phyloP scores from a whole-genome alignment of 2,113 vertebrate genomes.

The Myxocyprinus asiaticus region DNA sequence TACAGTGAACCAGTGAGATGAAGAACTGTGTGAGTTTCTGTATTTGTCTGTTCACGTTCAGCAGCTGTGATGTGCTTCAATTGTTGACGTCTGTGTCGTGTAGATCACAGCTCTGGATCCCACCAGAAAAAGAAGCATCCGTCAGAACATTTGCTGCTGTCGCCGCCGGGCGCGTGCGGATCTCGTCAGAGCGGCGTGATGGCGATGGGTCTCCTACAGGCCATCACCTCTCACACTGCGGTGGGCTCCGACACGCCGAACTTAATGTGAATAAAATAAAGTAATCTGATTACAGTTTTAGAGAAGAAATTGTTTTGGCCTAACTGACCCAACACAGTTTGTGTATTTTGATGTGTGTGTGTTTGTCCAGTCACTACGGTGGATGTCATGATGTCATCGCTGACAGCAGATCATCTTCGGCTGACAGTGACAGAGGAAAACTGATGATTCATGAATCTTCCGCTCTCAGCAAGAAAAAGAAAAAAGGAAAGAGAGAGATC shows the following conservation, averaged over 20 bases:
- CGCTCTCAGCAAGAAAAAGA: slow-evolving; percentile 93
- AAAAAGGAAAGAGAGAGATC: slow-evolving; percentile 92
- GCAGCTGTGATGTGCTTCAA: background rate
- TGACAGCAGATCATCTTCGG: slow-evolving; percentile 85
- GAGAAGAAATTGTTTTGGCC: too few relatives aligned
- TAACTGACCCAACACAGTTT: too few relatives aligned
- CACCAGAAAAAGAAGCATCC: slow-evolving; percentile 48
- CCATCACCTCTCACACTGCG: slow-evolving; percentile 86
- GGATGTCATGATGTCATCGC: slow-evolving; percentile 66
- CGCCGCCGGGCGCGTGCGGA: slow-evolving; percentile 8
- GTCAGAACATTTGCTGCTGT: slow-evolving; percentile 34
- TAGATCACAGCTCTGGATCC: slow-evolving; percentile 35
- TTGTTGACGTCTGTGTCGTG: background rate
- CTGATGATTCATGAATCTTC: slow-evolving; percentile 92
- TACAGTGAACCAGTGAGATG: slow-evolving; percentile 60
- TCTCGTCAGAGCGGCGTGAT: slow-evolving; percentile 81
- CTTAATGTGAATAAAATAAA: too few relatives aligned
- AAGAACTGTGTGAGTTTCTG: slow-evolving; percentile 80
- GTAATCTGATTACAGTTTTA: too few relatives aligned
- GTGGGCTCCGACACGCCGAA: slow-evolving; percentile 79
- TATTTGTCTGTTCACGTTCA: background rate
- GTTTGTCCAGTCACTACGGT: slow-evolving; percentile 69
- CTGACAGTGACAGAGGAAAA: slow-evolving; percentile 88
- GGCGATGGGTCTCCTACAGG: slow-evolving; percentile 92
- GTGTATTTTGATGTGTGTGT: background rate